phyloP scores from a whole-genome alignment of 2,113 vertebrate genomes.

The Tretioscincus oriximinensis region DNA sequence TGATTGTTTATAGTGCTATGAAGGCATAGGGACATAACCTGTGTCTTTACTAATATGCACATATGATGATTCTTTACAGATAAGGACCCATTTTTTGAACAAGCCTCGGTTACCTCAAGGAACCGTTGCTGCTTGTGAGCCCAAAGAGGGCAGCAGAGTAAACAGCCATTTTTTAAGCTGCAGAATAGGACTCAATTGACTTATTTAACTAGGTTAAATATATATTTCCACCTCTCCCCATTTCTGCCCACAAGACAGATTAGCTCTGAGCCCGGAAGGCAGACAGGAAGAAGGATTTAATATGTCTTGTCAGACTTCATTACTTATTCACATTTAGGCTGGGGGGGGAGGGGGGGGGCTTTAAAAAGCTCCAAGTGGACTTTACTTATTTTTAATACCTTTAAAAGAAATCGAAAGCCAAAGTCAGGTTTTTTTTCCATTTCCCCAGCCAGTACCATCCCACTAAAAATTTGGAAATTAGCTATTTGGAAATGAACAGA shows the following conservation, averaged over 20 bases:
- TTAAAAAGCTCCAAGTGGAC: conserved; percentile 25
- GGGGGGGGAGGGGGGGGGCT: conserved; percentile 41
- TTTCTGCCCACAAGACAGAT: fast-evolving
- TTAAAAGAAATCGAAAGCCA: not conserved
- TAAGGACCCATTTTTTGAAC: not conserved
- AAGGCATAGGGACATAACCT: not conserved
- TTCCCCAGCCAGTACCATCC: no score
- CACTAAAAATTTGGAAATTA: conserved; percentile 8
- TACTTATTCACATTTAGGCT: conserved; percentile 30
- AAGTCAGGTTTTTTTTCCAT: conserved; percentile 39
- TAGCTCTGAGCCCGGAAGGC: not conserved
- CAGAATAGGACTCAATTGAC: conserved; percentile 53
- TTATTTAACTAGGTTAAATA: conserved; percentile 23
- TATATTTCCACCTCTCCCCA: not conserved
- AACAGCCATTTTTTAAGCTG: conserved; percentile 58
- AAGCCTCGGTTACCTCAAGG: not conserved
- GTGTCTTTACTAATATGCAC: not conserved
- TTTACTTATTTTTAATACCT: conserved; percentile 39
- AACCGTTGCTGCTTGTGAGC: conserved; percentile 26
- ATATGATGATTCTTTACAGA: not conserved
- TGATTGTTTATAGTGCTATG: no score
- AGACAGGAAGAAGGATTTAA: conserved; percentile 52
- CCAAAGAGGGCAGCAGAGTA: not conserved
- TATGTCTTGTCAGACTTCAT: conserved; percentile 42
- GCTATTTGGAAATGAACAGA: not conserved